These are phyloP conservation scores for Hydrochoerus hydrochaeris DNA, from an alignment of 2,113 vertebrate genomes.

Conservation along the genomic window DNA sequence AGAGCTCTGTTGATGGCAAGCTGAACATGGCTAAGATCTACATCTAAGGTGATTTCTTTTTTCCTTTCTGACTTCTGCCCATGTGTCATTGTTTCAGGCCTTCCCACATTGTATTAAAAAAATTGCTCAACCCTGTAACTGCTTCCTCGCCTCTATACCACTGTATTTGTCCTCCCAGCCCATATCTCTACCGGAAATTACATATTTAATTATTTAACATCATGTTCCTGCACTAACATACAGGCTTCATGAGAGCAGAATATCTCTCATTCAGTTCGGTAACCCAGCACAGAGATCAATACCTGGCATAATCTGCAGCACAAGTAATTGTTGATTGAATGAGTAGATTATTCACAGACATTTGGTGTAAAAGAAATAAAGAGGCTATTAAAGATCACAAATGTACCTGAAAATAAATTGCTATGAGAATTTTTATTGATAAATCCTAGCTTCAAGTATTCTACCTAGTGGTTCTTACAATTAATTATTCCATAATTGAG, in stretches of 20 bases:
- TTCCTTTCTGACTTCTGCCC: background rate
- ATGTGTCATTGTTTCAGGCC: background rate
- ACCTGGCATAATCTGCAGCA: conserved; percentile 39
- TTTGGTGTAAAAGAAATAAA: conserved; percentile 35
- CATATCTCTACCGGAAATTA: background rate
- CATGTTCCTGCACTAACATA: background rate
- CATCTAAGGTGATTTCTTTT: background rate
- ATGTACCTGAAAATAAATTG: conserved; percentile 61
- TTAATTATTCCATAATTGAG: conserved; percentile 70
- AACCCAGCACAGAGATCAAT: conserved; percentile 24
- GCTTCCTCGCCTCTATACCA: background rate
- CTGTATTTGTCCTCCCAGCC: background rate
- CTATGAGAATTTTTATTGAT: conserved; percentile 48
- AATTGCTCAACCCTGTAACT: background rate
- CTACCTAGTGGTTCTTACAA: conserved; percentile 64
- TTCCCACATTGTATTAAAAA: background rate
- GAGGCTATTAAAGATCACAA: conserved; percentile 49
- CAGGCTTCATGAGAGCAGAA: background rate
- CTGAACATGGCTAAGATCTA: background rate
- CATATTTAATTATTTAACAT: background rate
- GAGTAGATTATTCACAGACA: conserved; percentile 56
- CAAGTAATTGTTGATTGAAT: conserved; percentile 66
- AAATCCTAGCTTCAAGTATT: conserved; percentile 33
- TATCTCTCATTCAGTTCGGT: background rate
- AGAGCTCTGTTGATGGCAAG: background rate